Conservation (phyloP, 2,888 invertebrate species). For the Luperina testacea region DNA sequence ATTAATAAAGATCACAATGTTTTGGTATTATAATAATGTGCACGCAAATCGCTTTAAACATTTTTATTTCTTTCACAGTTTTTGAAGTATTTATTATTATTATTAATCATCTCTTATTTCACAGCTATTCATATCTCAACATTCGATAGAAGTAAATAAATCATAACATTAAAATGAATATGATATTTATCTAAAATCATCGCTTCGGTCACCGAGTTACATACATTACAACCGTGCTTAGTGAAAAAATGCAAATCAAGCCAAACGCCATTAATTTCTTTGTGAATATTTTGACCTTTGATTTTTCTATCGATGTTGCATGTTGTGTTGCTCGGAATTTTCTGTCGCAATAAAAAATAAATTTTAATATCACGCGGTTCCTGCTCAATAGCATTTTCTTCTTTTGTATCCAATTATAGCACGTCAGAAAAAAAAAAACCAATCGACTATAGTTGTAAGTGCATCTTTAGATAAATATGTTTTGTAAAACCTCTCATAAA, state of each 20-base stretch:
- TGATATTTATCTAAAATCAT: conserved; percentile 34
- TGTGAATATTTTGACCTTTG: conserved; percentile 45
- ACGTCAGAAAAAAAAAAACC: too few relatives aligned
- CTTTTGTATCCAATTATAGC: not conserved
- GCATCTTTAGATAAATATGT: too few relatives aligned
- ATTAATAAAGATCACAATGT: conserved; percentile 23
- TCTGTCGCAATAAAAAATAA: conserved; percentile 34
- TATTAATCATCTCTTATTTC: conserved; percentile 51
- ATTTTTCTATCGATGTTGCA: conserved; percentile 65
- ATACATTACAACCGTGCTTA: conserved; percentile 50
- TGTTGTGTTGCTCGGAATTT: conserved; percentile 58
- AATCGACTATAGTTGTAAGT: not conserved
- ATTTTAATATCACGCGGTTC: not conserved
- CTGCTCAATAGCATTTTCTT: not conserved
- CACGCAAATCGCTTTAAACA: conserved; percentile 59
- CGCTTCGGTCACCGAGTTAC: conserved; percentile 52
- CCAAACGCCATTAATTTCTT: conserved; percentile 33
- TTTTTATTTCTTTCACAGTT: conserved; percentile 30
- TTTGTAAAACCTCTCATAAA: not conserved
- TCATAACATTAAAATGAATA: conserved; percentile 37
- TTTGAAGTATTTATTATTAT: conserved; percentile 19
- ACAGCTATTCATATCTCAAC: conserved; percentile 47
- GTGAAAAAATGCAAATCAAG: conserved; percentile 17
- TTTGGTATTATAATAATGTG: conserved; percentile 38
- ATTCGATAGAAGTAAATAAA: conserved; percentile 54